phyloP scores from a whole-genome alignment of 2,797 vertebrate species.

The Pelodytes ibericus region DNA sequence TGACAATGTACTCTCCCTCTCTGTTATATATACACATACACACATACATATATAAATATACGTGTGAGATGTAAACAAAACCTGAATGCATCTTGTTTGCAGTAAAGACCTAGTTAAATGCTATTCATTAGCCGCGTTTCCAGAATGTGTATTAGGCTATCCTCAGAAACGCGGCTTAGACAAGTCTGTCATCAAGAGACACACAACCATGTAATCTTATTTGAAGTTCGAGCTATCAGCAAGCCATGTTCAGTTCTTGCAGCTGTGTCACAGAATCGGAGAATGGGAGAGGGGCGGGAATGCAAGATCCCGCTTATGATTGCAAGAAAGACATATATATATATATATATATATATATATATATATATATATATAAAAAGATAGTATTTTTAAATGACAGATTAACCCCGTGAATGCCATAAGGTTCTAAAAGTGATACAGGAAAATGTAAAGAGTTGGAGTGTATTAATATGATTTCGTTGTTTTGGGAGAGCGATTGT shows the following conservation, averaged over 20 bases:
- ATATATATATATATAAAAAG: constrained; percentile 6
- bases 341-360: neutral
- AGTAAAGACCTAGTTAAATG: constrained; percentile 81
- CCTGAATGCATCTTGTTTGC: constrained; percentile 80
- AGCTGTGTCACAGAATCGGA: constrained; percentile 82
- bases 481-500: too few relatives aligned
- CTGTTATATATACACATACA: constrained; percentile 15
- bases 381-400: constrained; percentile 47
- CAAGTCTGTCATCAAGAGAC: constrained; percentile 86
- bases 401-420: constrained; percentile 25
- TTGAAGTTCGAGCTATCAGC: constrained; percentile 83
- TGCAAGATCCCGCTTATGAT: constrained; percentile 26
- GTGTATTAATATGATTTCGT: too few relatives aligned
- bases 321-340: constrained; percentile 40
- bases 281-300: constrained; percentile 44
- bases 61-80: constrained; percentile 53
- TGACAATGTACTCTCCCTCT: neutral
- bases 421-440: neutral
- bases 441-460: too few relatives aligned
- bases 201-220: constrained; percentile 87
- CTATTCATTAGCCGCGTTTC: constrained; percentile 85
- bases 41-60: constrained; percentile 25
- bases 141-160: constrained; percentile 85
- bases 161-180: constrained; percentile 85
- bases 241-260: constrained; percentile 77